A percentile compares a stretch with the other conserved stretches of the same genome.
Conservation (phyloP, 2,888 invertebrate genomes). For the Rotaria sp. region DNA sequence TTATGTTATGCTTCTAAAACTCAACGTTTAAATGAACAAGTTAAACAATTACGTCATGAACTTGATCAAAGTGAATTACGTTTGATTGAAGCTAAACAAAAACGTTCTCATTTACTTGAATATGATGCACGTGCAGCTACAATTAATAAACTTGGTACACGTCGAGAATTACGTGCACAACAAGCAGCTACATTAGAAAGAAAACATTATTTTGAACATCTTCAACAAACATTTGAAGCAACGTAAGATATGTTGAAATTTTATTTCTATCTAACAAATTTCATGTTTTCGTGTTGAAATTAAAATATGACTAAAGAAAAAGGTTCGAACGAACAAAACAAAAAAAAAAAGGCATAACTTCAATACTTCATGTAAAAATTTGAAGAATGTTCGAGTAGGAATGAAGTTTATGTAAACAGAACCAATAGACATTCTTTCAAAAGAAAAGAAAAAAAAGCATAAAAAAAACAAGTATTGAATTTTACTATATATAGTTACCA, state of each 20-base stretch:
- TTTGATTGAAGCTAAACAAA: background rate
- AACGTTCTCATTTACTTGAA: slow-evolving; percentile 7
- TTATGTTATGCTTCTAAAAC: background rate
- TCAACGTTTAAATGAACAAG: background rate
- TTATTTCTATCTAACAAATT: too few relatives aligned
- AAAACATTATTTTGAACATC: slow-evolving; percentile 31
- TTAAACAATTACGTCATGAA: background rate
- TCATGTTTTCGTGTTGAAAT: too few relatives aligned
- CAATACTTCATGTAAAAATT: too few relatives aligned
- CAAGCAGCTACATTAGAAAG: background rate
- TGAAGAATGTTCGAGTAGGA: too few relatives aligned
- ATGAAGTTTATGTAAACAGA: too few relatives aligned
- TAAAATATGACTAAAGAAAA: too few relatives aligned
- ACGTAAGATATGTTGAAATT: background rate
- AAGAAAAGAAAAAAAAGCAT: too few relatives aligned
- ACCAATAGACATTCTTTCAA: too few relatives aligned
- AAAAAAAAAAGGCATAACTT: too few relatives aligned
- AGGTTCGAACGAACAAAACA: too few relatives aligned
- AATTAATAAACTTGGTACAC: background rate
- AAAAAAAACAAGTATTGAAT: too few relatives aligned
- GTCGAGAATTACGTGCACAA: background rate
- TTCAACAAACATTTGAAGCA: slow-evolving; percentile 5
- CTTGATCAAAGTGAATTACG: slow-evolving; percentile 4
- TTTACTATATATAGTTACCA: too few relatives aligned
- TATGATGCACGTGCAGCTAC: background rate